A percentile compares a stretch with the other conserved stretches of the same genome.
phyloP scores from a whole-genome alignment of 2,888 invertebrate genomes.

The Falcaria lacertinaria region DNA sequence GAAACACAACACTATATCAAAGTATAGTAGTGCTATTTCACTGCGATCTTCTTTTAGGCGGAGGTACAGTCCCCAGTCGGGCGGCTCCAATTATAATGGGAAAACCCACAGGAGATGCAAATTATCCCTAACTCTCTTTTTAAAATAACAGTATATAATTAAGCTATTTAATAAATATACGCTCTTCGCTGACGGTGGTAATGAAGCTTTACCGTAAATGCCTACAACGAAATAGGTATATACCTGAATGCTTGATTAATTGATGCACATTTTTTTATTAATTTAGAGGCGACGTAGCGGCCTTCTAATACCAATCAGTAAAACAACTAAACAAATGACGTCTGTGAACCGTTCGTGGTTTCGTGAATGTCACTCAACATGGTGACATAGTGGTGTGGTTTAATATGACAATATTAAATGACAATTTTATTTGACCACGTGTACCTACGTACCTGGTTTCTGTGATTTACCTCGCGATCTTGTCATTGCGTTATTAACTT shows the following conservation, averaged over 20 bases:
- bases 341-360: constrained; percentile 1
- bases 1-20: too few relatives aligned
- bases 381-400: too few relatives aligned
- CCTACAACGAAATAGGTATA: too few relatives aligned
- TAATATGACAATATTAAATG: constrained; percentile 3
- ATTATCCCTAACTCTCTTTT: too few relatives aligned
- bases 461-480: constrained; percentile 10
- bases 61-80: too few relatives aligned
- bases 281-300: not conserved
- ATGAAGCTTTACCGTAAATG: not conserved
- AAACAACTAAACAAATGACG: constrained; percentile 5
- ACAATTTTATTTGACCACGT: not conserved
- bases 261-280: not conserved
- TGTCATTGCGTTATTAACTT: not conserved
- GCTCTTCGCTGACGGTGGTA: not conserved
- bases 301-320: not conserved
- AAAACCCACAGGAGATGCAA: too few relatives aligned
- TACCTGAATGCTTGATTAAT: too few relatives aligned
- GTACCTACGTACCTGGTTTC: constrained; percentile 2
- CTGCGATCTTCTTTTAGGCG: too few relatives aligned
- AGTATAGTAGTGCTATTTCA: too few relatives aligned
- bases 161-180: not conserved
- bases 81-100: too few relatives aligned
- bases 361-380: constrained; percentile 6
- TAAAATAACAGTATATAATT: too few relatives aligned